Conservation (phyloP, 2,113 vertebrate genomes). For the Lamprologus lemairii region DNA sequence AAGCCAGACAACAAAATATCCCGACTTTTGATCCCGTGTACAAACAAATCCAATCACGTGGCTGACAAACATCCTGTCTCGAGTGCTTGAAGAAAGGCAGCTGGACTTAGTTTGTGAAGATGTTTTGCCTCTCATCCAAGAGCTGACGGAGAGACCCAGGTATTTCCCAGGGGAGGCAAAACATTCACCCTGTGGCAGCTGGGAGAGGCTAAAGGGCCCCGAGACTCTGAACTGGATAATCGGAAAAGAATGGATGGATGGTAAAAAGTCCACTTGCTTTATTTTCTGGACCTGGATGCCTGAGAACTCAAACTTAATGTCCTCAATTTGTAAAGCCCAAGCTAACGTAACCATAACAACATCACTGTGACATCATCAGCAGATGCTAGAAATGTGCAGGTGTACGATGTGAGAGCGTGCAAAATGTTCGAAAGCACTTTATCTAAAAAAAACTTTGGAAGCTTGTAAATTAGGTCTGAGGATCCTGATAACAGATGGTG, state of each 20-base stretch:
- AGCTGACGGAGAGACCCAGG: not conserved
- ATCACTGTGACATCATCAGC: not conserved
- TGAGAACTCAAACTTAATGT: not conserved
- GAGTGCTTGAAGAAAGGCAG: not conserved
- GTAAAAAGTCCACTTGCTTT: not conserved
- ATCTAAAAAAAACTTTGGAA: not conserved
- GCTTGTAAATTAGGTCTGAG: not conserved
- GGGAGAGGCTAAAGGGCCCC: not conserved
- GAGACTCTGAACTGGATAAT: not conserved
- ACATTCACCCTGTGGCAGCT: not conserved
- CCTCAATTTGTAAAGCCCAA: not conserved
- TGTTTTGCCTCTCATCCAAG: not conserved
- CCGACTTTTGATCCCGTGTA: not conserved
- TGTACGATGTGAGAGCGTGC: not conserved
- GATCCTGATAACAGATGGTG: not conserved
- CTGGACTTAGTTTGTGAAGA: not conserved
- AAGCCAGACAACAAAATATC: not conserved
- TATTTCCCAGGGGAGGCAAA: not conserved
- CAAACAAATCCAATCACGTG: not conserved
- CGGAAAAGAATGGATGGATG: not conserved
- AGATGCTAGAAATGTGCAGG: not conserved
- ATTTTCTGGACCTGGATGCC: not conserved
- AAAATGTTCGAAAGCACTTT: not conserved
- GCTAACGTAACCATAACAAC: not conserved
- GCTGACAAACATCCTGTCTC: not conserved